These are phyloP conservation scores for Melanocharis versteri DNA, from an alignment of 2,113 vertebrate species.

Conservation along the genomic window DNA sequence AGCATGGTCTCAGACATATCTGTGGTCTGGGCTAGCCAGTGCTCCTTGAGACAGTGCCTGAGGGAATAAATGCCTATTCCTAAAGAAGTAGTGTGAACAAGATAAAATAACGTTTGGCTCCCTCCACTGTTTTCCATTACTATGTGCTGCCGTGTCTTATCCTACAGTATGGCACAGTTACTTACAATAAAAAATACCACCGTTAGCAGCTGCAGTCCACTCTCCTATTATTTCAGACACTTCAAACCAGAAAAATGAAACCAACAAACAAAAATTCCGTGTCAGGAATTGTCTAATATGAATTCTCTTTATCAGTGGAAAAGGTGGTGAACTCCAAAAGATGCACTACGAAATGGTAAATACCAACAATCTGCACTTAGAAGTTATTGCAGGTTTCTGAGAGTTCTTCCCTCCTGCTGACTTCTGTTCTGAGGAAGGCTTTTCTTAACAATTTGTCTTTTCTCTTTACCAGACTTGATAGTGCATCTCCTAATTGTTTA, in stretches of 20 bases:
- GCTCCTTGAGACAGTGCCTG: background rate
- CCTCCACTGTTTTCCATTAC: background rate
- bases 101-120: background rate
- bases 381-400: background rate
- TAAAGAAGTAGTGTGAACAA: background rate
- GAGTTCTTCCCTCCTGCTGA: background rate
- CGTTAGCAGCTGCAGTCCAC: background rate
- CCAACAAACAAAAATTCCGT: background rate
- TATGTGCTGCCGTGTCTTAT: background rate
- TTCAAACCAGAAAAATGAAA: background rate
- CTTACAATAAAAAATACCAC: background rate
- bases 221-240: background rate
- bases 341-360: background rate
- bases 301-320: background rate
- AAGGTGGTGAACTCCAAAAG: background rate
- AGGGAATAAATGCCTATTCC: background rate
- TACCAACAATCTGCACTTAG: background rate
- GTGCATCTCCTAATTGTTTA: background rate
- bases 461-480: background rate
- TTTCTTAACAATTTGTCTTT: background rate
- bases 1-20: background rate
- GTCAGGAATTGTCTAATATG: background rate
- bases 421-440: background rate
- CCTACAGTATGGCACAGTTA: background rate
- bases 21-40: background rate